Base-by-base conservation (phyloP, 2,113 vertebrate species). In the Crotalus horridus region DNA sequence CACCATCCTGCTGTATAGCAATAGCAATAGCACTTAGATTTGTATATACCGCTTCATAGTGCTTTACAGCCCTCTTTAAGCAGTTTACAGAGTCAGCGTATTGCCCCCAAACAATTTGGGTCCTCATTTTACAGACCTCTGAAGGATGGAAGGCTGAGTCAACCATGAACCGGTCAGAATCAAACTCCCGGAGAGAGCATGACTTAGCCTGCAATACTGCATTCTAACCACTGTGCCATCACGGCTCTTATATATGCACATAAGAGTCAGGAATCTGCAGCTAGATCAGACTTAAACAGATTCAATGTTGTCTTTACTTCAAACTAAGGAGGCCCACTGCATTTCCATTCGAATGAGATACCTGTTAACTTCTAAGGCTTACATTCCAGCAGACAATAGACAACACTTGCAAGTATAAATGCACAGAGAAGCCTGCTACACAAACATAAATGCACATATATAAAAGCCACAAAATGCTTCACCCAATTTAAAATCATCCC, bases 381-480 rank as follows among this genome's bases (percentile, higher is more conserved):
- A 43, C 58, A 81, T 59, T 86, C 81, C 56, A 92, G 88, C 26
- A 85, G 69, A 48, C 55, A 48, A 59, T 15, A 91, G 88, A 61
- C 86, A 56, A 88, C 23, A 95, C 92, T 96, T 91, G 94, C 87
- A 95, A 9, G 87, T 8, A 21, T 92, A 53, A 54, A 59, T 88
- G 29, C 92, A 95, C 95, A 95, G 92, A 96, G 90, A 93, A 93
- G 94, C 93, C 88, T 91, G 64, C 92, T 93, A 64, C 88, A 90
- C 3, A 51, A 94, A 96, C 94, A 93, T 93, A 95, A 93, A 90
- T 10, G 61, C 95, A 90, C 96, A 95, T 93, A 92, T 64, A 55
- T 74, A 94, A 92, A 86, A 94, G 6, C 1, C 69, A 91, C 92
- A 90, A 51, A 93, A 43, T 26, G 51, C 91, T 74, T 4, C 26